A percentile compares a stretch with the other conserved stretches of the same genome.
phyloP scores from a whole-genome alignment of 2,797 vertebrate genomes.

The Hydrocynus forskahlii region DNA sequence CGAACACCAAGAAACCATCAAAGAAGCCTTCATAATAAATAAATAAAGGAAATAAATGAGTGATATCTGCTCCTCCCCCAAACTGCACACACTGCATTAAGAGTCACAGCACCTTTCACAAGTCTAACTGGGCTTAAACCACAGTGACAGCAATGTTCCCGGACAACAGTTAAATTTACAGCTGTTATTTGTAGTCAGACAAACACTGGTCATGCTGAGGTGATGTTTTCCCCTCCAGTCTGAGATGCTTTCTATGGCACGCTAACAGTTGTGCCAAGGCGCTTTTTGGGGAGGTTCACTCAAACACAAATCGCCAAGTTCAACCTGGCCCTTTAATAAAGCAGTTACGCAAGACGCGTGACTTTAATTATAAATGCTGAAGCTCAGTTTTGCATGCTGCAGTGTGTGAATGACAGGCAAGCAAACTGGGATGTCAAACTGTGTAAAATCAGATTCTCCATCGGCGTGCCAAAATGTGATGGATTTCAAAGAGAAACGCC shows the following conservation, averaged over 20 bases:
- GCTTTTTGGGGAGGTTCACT: constrained; percentile 7
- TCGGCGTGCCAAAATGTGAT: constrained; percentile 34
- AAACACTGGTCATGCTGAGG: not conserved
- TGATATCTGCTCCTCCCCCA: no score
- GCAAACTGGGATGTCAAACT: constrained; percentile 52
- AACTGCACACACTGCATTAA: not conserved
- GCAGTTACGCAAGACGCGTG: constrained; percentile 29
- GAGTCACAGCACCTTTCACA: not conserved
- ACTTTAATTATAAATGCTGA: constrained; percentile 53
- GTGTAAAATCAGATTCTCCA: constrained; percentile 48
- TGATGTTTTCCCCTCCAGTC: not conserved
- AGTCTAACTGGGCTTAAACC: constrained; percentile 1
- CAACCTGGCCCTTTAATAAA: constrained; percentile 21
- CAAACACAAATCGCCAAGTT: constrained; percentile 27
- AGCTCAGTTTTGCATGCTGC: constrained; percentile 45
- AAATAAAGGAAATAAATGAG: not conserved
- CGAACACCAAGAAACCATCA: not conserved
- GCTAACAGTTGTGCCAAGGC: not conserved
- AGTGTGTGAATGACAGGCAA: constrained; percentile 44
- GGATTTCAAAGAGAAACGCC: constrained; percentile 37
- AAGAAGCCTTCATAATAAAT: not conserved
- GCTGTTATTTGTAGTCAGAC: not conserved
- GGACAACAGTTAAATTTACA: constrained; percentile 13
- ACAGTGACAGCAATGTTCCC: constrained; percentile 5
- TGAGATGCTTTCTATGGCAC: not conserved